Conservation (phyloP, 2,888 invertebrate species). For the Drymonia ruficornis region DNA sequence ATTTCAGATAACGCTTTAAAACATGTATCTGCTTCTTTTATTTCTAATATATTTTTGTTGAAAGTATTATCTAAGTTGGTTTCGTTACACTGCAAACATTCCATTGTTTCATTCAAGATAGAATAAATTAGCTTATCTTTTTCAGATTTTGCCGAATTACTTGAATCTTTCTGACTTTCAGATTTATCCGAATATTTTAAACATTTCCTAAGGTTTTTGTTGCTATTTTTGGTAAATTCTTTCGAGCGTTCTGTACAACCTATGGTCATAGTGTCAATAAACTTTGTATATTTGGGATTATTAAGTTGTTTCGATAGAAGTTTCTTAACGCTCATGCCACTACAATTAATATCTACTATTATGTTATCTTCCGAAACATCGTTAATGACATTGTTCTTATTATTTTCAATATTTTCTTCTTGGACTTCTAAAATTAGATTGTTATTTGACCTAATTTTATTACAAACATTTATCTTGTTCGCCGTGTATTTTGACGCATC, state of each 20-base stretch:
- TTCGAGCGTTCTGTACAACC: not conserved
- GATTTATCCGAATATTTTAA: constrained; percentile 5
- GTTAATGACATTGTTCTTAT: not conserved
- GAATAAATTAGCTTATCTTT: not conserved
- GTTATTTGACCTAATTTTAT: constrained; percentile 2
- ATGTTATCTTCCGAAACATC: not conserved
- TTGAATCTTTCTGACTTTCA: not conserved
- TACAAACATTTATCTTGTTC: not conserved
- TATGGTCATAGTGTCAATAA: not conserved
- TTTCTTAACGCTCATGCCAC: not conserved
- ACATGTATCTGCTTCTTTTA: constrained; percentile 5
- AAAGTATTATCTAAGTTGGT: not conserved
- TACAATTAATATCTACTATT: not conserved
- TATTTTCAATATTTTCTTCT: not conserved
- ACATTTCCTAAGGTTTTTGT: constrained; percentile 9
- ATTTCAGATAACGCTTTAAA: constrained; percentile 6
- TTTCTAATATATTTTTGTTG: not conserved
- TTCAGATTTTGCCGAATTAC: not conserved
- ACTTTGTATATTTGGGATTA: not conserved
- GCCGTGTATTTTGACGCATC: constrained; percentile 9
- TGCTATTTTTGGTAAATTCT: not conserved
- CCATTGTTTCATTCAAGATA: constrained; percentile 4
- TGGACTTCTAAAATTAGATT: constrained; percentile 6
- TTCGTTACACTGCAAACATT: not conserved
- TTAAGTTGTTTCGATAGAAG: not conserved